Base-by-base conservation (phyloP, 2,113 vertebrate genomes). In the Plecotus auritus region DNA sequence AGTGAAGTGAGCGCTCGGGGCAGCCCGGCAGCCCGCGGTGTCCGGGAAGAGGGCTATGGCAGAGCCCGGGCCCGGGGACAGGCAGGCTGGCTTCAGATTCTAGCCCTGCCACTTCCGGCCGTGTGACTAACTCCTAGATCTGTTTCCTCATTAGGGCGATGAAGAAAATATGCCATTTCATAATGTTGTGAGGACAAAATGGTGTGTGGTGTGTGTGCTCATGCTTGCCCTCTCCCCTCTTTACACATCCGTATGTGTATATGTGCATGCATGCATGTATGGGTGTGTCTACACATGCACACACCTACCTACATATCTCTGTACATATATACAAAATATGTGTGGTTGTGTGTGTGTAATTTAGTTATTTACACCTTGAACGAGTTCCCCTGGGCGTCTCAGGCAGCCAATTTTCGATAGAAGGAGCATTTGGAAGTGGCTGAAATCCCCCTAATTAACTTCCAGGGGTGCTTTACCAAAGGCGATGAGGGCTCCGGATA, bases 81-180 rank as follows among this genome's bases (percentile, higher is more conserved):
- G 49, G 42, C n/a, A 18, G 89, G 16, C n/a, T 12, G 12, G 11
- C 28, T 22, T 92, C 49, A 84, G 18, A 49, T 37, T 84, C 59
- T 72, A 73, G 42, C 72, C 14, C 66, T 35, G 28, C 59, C 66
- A 64, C 90, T 97, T 96, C 95, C 14, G 32, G 83, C 51, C 28
- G 6, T 37, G 77, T 45, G 59, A 87, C 83, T 86, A 89, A 80
- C 51, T 67, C 80, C 81, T 51, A 40, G 82, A 80, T 32, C 66
- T 92, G 67, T 95, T 90, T 94, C 86, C 47, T 95, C 64, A 90
- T 87, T 35, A 42, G 82, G 92, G 61, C 80, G 45, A 49, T 83
- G 49, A 88, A 88, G 88, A 95, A 93, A 95, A 92, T 82, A 26
- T 56, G 64, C 17, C 13, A 20, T 64, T 93, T 91, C 66, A 9